Evolutionary conservation across 2,113 vertebrate species (phyloP).

Genomic region (Xiphophorus maculatus): DNA sequence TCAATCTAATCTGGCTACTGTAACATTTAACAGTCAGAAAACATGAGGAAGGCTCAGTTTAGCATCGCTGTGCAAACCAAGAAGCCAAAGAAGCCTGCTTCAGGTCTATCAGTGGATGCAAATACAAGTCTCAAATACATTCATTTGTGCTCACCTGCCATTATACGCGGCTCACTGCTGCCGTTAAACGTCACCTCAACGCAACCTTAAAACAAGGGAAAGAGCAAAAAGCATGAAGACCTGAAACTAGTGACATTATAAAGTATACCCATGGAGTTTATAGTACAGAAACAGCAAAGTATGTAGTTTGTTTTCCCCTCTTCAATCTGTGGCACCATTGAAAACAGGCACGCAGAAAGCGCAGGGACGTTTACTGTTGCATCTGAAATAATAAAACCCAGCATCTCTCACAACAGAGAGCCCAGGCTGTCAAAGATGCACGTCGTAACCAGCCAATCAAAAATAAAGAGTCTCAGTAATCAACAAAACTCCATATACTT

Average conservation of each 20-base stretch:
- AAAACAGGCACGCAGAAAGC: conserved; percentile 74
- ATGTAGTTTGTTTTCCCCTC: conserved; percentile 59
- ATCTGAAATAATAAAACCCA: conserved; percentile 72
- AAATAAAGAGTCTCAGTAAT: background rate
- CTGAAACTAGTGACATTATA: background rate
- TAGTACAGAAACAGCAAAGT: background rate
- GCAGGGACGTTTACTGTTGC: conserved; percentile 75
- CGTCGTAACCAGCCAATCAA: background rate
- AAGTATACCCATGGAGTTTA: background rate
- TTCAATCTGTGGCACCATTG: conserved; percentile 74
- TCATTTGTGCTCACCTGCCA: conserved; percentile 34
- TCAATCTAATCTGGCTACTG: conserved; percentile 62
- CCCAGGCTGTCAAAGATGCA: conserved; percentile 80
- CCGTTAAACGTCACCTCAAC: conserved; percentile 8
- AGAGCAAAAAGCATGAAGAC: background rate
- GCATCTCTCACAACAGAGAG: conserved; percentile 60
- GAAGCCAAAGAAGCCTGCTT: conserved; percentile 67
- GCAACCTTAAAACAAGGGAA: background rate
- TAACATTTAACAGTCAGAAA: conserved; percentile 62
- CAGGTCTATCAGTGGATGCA: conserved; percentile 82
- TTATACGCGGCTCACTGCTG: background rate
- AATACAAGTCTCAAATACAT: background rate
- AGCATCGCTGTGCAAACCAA: conserved; percentile 81
- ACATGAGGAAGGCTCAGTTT: conserved; percentile 59
- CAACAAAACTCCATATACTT: background rate